Evolutionary conservation across 2,888 invertebrate genomes (phyloP), one percentile per base, ranked within the genome.

Genomic region (Lordiphosa fenestrarum): DNA sequence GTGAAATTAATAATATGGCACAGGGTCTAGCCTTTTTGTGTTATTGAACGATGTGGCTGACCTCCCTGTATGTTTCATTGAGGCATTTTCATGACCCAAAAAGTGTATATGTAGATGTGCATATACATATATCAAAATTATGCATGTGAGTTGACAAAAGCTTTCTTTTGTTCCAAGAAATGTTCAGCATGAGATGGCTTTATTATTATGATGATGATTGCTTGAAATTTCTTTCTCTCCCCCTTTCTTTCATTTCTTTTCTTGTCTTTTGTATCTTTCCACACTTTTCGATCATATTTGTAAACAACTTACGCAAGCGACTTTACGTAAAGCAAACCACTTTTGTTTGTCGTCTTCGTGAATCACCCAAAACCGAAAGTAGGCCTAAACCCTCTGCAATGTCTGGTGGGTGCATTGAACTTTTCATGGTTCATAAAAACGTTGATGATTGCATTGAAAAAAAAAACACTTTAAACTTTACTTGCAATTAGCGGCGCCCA

Each of bases 301-400:
- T 82, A 84, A 82, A 82, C 82, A 85, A 85, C 86, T 82, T 82
- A 86, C 71, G 82, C 86, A 82, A 82, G 84, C 60, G 58, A 15
- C 54, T 56, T 71, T 74, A 84, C 83, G 78, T 82, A 77, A 77
- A 82, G 51, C 64, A 41, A 30, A 40, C 51, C 42, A 47, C 42
- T 50, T 44, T 39, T 60, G 59, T 51, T 36, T 63, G 30, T 10
- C 30, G 30, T 30, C 30, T 30, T 1, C 30, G 62, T 85, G 85
- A 84, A 66, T 83, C 85, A 77, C 66, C 36, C 66, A 51, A 55
- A 71, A 51, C 60, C 46, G 58, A 74, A 77, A 63, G 69, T 69
- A 71, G 80, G 83, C 83, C 75, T 65, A 52, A 46, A 54, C 41
- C 53, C 30, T 30, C 30, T 30, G 30, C 30, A 30, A 30, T 4